A percentile compares a stretch with the other conserved stretches of the same genome.
phyloP scores from a whole-genome alignment of 2,113 vertebrate genomes.

The Nannospalax galili region DNA sequence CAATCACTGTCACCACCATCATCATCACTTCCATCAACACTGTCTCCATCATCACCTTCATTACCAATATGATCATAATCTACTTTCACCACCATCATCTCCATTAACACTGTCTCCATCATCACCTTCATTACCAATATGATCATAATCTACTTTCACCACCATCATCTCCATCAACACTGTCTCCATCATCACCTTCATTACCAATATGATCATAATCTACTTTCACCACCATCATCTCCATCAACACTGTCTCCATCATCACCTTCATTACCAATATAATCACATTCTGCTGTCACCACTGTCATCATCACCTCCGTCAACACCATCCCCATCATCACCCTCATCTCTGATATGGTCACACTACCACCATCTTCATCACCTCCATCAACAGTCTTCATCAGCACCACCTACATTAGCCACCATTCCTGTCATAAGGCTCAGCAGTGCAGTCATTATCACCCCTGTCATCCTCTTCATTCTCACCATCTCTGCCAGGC shows the following conservation, averaged over 20 bases:
- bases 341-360: neutral
- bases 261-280: neutral
- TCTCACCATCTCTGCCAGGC: neutral
- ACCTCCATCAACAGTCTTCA: neutral
- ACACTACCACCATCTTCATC: neutral
- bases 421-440: too few relatives aligned
- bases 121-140: neutral
- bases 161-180: neutral
- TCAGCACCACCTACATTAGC: neutral
- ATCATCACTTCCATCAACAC: neutral
- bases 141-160: neutral
- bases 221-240: neutral
- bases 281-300: neutral
- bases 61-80: neutral
- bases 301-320: neutral
- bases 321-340: neutral
- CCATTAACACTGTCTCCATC: neutral
- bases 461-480: neutral
- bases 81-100: too few relatives aligned
- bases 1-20: neutral
- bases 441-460: neutral
- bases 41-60: neutral
- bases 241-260: neutral
- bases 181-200: too few relatives aligned
- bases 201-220: neutral